A percentile compares a stretch with the other conserved stretches of the same genome.
phyloP scores from a whole-genome alignment of 2,797 vertebrate genomes.

The Rhabdophis nuchalis region DNA sequence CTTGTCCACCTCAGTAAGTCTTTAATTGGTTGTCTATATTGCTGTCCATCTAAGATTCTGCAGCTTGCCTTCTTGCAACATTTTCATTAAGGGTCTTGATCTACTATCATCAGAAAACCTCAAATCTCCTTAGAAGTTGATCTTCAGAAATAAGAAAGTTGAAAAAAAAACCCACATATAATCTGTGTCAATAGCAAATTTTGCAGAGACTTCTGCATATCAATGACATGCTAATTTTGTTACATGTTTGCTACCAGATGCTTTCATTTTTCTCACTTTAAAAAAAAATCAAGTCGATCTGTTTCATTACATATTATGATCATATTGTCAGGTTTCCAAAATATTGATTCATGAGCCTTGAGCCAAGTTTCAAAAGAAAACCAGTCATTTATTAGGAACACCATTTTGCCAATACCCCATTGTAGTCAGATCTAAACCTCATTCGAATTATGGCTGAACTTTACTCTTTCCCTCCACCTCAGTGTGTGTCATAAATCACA shows the following conservation, averaged over 20 bases:
- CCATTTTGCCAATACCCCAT: no score
- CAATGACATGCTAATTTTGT: neutral
- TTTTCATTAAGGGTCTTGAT: neutral
- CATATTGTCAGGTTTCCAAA: neutral
- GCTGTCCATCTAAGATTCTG: neutral
- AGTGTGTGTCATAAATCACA: no score
- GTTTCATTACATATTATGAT: slow-evolving; percentile 3
- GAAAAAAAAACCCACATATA: rapidly evolving
- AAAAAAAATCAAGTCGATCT: neutral
- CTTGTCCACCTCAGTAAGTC: neutral
- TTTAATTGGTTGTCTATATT: neutral
- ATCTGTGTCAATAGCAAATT: neutral
- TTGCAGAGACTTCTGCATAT: neutral
- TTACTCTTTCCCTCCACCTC: no score
- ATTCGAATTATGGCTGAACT: no score
- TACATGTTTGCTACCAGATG: neutral
- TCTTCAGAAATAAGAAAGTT: neutral
- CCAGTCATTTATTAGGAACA: no score
- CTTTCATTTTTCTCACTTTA: neutral
- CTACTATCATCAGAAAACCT: neutral
- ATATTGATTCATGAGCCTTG: no score
- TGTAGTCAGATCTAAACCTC: no score
- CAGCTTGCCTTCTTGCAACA: neutral
- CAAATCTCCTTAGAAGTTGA: neutral
- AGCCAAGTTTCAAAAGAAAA: no score